A percentile compares a stretch with the other conserved stretches of the same genome.
Conservation (phyloP, 1,140 invertebrate species). For the Teleopsis dalmanni region DNA sequence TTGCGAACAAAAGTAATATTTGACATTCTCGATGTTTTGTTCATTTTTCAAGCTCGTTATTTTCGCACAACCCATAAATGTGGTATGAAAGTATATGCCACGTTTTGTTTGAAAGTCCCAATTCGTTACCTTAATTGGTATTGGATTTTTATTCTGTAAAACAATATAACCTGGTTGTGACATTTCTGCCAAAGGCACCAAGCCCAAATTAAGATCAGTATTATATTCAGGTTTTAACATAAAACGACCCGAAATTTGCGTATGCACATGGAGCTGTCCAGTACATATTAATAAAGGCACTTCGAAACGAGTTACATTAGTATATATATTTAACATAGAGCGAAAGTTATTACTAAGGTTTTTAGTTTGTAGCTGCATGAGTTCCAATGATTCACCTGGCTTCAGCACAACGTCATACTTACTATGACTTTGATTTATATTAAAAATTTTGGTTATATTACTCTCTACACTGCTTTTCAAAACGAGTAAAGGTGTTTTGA, state of each 20-base stretch:
- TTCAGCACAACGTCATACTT: conserved; percentile 43
- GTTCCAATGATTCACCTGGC: conserved; percentile 25
- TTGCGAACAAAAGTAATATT: conserved; percentile 19
- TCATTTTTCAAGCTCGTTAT: neutral
- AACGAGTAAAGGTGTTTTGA: conserved; percentile 18
- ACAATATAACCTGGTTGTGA: conserved; percentile 30
- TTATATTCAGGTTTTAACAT: conserved; percentile 13
- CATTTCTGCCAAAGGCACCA: conserved; percentile 30
- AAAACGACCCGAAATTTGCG: conserved; percentile 8
- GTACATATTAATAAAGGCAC: conserved; percentile 28
- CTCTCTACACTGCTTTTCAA: conserved; percentile 23
- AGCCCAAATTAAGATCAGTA: conserved; percentile 29
- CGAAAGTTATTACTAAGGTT: conserved; percentile 15
- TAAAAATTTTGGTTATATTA: conserved; percentile 11
- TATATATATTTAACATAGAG: conserved; percentile 20
- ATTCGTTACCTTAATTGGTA: conserved; percentile 30
- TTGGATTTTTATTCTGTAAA: conserved; percentile 35
- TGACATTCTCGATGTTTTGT: conserved; percentile 11
- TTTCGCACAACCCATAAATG: conserved; percentile 25
- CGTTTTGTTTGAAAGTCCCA: conserved; percentile 33
- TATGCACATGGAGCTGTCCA: conserved; percentile 28
- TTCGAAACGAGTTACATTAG: conserved; percentile 29
- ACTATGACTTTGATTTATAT: neutral
- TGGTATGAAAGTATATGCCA: conserved; percentile 25
- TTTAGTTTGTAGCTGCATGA: conserved; percentile 33